These are phyloP conservation scores for Lithophane socia DNA, from an alignment of 2,888 invertebrate species.

Conservation along the genomic window DNA sequence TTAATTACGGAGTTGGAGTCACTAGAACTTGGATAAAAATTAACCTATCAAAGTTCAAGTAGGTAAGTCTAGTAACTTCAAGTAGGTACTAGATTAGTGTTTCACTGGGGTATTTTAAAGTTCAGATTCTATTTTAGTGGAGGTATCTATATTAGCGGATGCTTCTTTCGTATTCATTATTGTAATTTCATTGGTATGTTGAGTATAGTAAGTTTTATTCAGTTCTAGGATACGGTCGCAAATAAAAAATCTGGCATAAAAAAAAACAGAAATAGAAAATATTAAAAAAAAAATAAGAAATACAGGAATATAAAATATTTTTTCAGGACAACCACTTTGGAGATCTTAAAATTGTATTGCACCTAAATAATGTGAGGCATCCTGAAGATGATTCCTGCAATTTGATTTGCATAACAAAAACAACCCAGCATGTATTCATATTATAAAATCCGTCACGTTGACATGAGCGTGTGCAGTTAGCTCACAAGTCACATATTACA, in stretches of 20 bases:
- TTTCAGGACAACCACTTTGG: neutral
- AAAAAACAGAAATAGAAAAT: no score
- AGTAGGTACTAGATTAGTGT: neutral
- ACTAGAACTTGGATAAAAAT: conserved; percentile 5
- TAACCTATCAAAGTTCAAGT: neutral
- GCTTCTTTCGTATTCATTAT: neutral
- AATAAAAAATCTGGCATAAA: neutral
- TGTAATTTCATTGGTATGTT: neutral
- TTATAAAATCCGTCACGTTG: conserved; percentile 51
- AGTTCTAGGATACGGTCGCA: neutral
- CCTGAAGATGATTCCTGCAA: neutral
- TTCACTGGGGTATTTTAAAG: neutral
- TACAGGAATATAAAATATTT: no score
- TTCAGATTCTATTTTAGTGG: conserved; percentile 1
- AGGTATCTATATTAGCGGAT: neutral
- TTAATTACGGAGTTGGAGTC: conserved; percentile 26
- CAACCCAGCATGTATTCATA: conserved; percentile 3
- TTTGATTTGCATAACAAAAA: conserved; percentile 16
- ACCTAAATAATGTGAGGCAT: neutral
- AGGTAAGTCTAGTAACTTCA: neutral
- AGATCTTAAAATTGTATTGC: neutral
- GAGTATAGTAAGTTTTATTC: neutral
- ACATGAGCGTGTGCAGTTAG: conserved; percentile 55
- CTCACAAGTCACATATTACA: conserved; percentile 59
- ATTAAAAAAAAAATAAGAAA: no score